A percentile compares a stretch with the other conserved stretches of the same genome.
Evolutionary conservation across 2,797 vertebrate species (phyloP).

Genomic region (Rallus crepitans): DNA sequence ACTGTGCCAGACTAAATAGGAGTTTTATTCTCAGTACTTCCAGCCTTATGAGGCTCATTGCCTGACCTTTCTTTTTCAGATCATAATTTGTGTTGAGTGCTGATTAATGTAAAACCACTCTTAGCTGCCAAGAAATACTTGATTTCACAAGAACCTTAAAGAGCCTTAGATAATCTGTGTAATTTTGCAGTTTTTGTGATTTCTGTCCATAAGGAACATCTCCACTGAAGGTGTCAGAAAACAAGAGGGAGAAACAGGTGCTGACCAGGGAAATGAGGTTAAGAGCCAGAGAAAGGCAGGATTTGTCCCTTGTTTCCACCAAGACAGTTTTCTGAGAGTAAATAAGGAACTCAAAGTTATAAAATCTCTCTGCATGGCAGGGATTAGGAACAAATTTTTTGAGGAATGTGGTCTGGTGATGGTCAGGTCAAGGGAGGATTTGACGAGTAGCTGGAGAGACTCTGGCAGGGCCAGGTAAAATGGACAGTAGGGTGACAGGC

Average conservation of each 20-base stretch:
- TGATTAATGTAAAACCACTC: constrained; percentile 2
- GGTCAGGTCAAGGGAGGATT: neutral
- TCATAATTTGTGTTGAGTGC: neutral
- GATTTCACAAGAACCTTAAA: constrained; percentile 24
- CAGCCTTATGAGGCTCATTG: neutral
- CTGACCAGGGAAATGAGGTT: neutral
- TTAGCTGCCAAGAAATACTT: neutral
- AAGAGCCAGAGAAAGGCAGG: neutral
- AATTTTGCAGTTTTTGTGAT: neutral
- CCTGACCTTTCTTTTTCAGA: constrained; percentile 14
- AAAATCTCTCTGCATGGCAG: neutral
- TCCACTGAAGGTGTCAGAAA: neutral
- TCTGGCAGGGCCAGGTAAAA: neutral
- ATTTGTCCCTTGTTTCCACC: neutral
- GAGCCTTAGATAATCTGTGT: neutral
- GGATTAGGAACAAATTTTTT: neutral
- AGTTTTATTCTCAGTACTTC: neutral
- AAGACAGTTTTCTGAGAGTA: neutral
- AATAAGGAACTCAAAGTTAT: neutral
- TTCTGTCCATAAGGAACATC: neutral
- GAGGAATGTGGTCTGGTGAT: neutral
- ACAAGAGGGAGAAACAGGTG: neutral
- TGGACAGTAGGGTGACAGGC: neutral
- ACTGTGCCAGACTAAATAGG: neutral
- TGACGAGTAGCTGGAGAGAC: neutral